Base-by-base conservation (phyloP, 64 coral and sea anemone species). In the Hydrozoanthus tunicans region DNA sequence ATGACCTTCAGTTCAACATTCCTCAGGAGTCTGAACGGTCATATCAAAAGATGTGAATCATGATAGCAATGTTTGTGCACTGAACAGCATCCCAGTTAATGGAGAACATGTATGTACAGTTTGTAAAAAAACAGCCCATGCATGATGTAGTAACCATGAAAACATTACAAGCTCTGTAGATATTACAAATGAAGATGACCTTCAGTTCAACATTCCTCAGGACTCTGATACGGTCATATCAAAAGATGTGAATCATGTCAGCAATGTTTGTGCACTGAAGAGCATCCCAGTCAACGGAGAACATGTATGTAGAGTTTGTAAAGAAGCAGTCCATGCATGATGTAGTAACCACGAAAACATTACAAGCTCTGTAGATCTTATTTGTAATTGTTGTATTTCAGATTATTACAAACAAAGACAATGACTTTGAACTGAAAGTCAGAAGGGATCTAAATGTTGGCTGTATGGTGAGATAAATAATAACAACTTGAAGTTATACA, bases 381-480 rank as follows among this genome's bases (percentile, higher is more conserved):
- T 91, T 70, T 91, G 90, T 73, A 91, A 81, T 66, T 67, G 83
- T 60, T 80, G 77, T 60, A 62, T 91, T 15, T 64, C 90, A 80
- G 17, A 90, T 79, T 90, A 69, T 67, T 54, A 53, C 15, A 55
- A 61, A 6, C 23, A 81, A 10, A 81, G 5, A 80, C 57, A 62
- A 9, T 62, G 79, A 62, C 20, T 62, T 25, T 43, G 32, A 43
- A 0, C 32, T 43, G 32, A 75, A 75, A 75, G 14, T 75, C 72
- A 75, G 11, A 75, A 12, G 27, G 27, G 9, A 75, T 51, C 10
- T 75, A 75, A 75, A 52, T 75, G 26, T 52, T 52, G 51, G 27
- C 27, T 75, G 72, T 75, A 75, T 75, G 72, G 72, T 75, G 27
- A 75, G 72, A 75, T 75, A 75, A 9, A 26, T 75, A 11, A 75